Evolutionary conservation across 2,888 invertebrate species (phyloP).

Genomic region (Julus scanicus): DNA sequence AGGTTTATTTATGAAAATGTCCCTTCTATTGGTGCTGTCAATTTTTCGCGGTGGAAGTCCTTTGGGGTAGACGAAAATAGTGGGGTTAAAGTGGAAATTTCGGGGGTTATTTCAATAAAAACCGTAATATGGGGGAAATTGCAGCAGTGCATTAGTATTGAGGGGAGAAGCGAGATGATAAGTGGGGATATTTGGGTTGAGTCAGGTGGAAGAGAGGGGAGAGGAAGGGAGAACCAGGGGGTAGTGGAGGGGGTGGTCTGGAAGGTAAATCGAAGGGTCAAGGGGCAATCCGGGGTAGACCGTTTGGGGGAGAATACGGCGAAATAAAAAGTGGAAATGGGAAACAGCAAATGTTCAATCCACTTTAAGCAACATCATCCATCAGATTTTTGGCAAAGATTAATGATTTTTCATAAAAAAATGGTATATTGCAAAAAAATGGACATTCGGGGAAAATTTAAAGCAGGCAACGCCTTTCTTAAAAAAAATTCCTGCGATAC

Average conservation of each 20-base stretch:
- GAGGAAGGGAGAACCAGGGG: not conserved
- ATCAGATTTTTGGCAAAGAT: conserved; percentile 49
- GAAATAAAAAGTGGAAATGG: conserved; percentile 40
- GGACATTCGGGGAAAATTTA: not conserved
- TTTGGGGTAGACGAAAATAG: conserved; percentile 40
- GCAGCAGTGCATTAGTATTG: conserved; percentile 42
- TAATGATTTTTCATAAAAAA: conserved; percentile 40
- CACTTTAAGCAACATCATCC: conserved; percentile 51
- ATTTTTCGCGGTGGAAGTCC: conserved; percentile 10
- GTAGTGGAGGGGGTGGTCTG: conserved; percentile 26
- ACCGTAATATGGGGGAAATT: conserved; percentile 45
- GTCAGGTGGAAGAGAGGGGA: conserved; percentile 45
- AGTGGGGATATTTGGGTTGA: conserved; percentile 42
- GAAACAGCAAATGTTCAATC: conserved; percentile 42
- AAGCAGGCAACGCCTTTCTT: not conserved
- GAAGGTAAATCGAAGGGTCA: conserved; percentile 36
- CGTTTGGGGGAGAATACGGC: conserved; percentile 10
- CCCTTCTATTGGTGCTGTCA: conserved; percentile 32
- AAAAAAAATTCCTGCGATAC: not conserved
- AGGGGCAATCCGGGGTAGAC: not conserved
- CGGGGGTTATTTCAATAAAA: conserved; percentile 45
- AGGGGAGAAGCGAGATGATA: conserved; percentile 31
- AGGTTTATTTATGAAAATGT: conserved; percentile 16
- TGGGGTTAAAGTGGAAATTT: conserved; percentile 47
- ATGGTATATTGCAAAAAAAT: conserved; percentile 3